These are phyloP conservation scores for Stenurella melanura DNA, from an alignment of 2,888 invertebrate species.

Conservation along the genomic window DNA sequence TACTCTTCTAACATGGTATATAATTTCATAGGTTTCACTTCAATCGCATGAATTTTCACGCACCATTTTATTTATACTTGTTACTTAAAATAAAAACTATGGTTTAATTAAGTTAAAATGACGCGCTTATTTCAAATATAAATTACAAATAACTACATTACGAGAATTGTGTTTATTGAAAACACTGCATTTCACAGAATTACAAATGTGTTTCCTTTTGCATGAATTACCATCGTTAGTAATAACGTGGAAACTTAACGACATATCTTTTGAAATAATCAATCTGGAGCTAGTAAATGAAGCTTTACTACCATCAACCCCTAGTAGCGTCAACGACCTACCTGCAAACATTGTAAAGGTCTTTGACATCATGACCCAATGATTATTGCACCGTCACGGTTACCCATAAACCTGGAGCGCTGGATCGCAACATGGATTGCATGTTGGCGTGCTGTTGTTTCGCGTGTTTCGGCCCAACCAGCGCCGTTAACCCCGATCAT, in stretches of 20 bases:
- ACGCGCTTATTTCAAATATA: neutral
- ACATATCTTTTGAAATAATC: constrained; percentile 7
- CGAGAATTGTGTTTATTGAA: neutral
- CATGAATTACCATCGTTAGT: constrained; percentile 7
- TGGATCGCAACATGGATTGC: constrained; percentile 23
- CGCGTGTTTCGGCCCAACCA: constrained; percentile 57
- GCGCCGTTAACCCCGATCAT: constrained; percentile 53
- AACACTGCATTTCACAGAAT: neutral
- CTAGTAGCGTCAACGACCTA: constrained; percentile 64
- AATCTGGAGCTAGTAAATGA: constrained; percentile 7
- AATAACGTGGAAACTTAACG: neutral
- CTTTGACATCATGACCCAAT: constrained; percentile 66
- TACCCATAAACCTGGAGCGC: constrained; percentile 58
- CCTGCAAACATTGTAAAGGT: constrained; percentile 61
- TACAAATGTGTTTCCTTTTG: neutral
- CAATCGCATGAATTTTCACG: no score
- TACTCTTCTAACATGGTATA: no score
- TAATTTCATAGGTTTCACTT: no score
- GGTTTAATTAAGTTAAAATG: neutral
- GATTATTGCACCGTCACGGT: constrained; percentile 64
- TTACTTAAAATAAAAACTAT: no score
- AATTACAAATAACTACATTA: neutral
- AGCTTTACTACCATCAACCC: constrained; percentile 18
- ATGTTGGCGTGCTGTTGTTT: constrained; percentile 46
- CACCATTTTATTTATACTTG: no score